Conservation (phyloP, 2,888 invertebrate genomes). For the Glyphotaelius pellucidus region DNA sequence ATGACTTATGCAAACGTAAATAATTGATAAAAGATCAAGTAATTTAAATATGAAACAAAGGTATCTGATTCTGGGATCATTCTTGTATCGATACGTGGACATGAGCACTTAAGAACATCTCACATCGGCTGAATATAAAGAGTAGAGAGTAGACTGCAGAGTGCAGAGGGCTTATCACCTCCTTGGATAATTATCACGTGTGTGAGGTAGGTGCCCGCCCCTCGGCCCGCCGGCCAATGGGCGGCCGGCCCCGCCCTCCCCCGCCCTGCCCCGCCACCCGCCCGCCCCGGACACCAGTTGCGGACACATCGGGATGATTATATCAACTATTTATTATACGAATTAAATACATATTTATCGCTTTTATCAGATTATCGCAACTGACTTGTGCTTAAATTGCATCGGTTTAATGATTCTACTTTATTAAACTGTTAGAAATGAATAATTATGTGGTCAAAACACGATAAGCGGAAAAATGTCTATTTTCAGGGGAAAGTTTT, state of each 20-base stretch:
- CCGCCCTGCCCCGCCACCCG: slow-evolving; percentile 35
- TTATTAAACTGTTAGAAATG: neutral
- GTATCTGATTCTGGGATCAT: neutral
- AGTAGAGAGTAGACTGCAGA: neutral
- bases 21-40: neutral
- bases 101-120: neutral
- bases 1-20: neutral
- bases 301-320: slow-evolving; percentile 37
- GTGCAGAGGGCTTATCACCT: slow-evolving; percentile 32
- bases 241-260: slow-evolving; percentile 61
- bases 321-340: slow-evolving; percentile 34
- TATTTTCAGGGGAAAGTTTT: neutral
- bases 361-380: neutral
- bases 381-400: neutral
- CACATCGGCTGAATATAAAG: neutral
- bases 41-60: neutral
- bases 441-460: neutral
- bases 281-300: slow-evolving; percentile 48
- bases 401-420: neutral
- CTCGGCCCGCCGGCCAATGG: slow-evolving; percentile 61
- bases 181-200: slow-evolving; percentile 55
- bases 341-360: slow-evolving; percentile 24
- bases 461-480: neutral
- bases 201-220: slow-evolving; percentile 50
- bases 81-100: neutral